Conservation (phyloP, 2,113 vertebrate species). For the Sturnira hondurensis region DNA sequence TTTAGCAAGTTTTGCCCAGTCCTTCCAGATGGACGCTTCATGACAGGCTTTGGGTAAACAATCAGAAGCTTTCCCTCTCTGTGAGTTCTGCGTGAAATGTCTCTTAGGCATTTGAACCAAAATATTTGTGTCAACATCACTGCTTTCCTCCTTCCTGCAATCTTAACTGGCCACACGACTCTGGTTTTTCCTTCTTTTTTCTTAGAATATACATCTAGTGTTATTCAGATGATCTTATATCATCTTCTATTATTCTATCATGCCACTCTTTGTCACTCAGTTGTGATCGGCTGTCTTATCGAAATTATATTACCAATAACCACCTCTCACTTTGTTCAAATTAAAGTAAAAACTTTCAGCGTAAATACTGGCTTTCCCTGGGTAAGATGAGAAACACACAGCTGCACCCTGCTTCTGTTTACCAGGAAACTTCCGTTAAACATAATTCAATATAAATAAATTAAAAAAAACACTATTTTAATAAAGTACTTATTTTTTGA, state of each 20-base stretch:
- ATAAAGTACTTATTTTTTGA: not conserved
- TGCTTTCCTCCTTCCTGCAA: not conserved
- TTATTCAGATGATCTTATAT: not conserved
- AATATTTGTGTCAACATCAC: not conserved
- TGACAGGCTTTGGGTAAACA: not conserved
- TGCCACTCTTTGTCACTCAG: not conserved
- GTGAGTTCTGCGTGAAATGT: not conserved
- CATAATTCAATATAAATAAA: not conserved
- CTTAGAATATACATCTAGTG: not conserved
- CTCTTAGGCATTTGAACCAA: not conserved
- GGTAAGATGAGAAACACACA: not conserved
- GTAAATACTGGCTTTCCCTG: not conserved
- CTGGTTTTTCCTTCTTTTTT: not conserved
- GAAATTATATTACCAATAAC: not conserved
- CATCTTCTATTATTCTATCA: not conserved
- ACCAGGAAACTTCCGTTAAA: not conserved
- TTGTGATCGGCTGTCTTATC: not conserved
- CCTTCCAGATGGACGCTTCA: not conserved
- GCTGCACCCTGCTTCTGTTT: not conserved
- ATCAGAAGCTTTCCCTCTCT: not conserved
- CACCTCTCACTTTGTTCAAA: not conserved
- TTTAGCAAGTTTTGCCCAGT: not conserved
- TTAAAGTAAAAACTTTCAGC: not conserved
- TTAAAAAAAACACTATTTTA: not conserved
- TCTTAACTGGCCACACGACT: not conserved